Evolutionary conservation across 2,888 invertebrate species (phyloP).

Genomic region (Diogma glabrata): DNA sequence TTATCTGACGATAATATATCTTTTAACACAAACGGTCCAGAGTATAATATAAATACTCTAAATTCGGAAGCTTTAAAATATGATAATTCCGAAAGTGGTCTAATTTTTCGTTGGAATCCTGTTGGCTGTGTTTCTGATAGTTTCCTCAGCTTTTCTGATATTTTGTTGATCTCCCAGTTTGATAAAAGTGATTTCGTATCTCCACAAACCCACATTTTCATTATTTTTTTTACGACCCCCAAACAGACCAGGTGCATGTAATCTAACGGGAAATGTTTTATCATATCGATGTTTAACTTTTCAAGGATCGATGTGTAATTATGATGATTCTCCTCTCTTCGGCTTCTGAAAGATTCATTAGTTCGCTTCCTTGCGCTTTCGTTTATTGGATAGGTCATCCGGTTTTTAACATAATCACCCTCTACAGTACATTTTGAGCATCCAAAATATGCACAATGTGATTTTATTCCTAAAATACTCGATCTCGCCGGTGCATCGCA

Average conservation of each 20-base stretch:
- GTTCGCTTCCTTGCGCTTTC: too few relatives aligned
- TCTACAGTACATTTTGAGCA: constrained; percentile 15
- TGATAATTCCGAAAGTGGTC: constrained; percentile 19
- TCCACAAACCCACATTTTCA: too few relatives aligned
- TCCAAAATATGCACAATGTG: constrained; percentile 13
- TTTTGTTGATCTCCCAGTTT: background rate
- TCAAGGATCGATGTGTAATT: constrained; percentile 16
- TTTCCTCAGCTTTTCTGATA: too few relatives aligned
- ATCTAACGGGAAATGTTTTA: constrained; percentile 8
- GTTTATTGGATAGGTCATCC: constrained; percentile 13
- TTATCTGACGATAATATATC: too few relatives aligned
- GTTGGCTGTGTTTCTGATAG: constrained; percentile 13
- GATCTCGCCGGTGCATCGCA: constrained; percentile 15
- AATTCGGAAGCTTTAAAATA: too few relatives aligned
- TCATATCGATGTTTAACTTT: too few relatives aligned
- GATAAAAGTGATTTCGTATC: constrained; percentile 8
- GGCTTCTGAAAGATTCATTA: too few relatives aligned
- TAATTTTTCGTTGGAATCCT: constrained; percentile 21
- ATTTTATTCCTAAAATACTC: constrained; percentile 12
- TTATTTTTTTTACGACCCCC: constrained; percentile 19
- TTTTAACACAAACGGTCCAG: too few relatives aligned
- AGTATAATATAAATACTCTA: too few relatives aligned
- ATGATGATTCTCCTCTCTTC: constrained; percentile 20
- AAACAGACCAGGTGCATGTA: constrained; percentile 17
- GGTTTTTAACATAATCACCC: constrained; percentile 16